Conservation (phyloP, 2,797 vertebrate genomes). For the Diceros bicornis region DNA sequence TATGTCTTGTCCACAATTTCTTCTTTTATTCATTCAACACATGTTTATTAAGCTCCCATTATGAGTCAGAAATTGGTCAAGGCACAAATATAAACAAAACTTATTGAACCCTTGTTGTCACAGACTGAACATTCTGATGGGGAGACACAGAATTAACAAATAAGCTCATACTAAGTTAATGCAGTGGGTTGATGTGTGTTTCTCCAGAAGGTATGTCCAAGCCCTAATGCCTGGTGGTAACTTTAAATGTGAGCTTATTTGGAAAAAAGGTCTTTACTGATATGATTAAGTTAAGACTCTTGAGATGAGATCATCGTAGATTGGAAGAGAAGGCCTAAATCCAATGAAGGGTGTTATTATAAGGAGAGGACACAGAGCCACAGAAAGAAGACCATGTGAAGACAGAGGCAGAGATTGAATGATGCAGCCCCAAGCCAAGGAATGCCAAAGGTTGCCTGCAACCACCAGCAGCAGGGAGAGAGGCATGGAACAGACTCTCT, state of each 20-base stretch:
- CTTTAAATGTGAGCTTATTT: not conserved
- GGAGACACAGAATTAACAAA: not conserved
- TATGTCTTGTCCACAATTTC: not conserved
- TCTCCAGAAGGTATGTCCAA: not conserved
- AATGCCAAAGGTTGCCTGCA: accelerated
- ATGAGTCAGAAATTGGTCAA: not conserved
- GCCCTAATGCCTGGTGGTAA: not conserved
- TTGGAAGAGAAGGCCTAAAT: not conserved
- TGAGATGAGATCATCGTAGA: no score
- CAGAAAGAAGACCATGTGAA: not conserved
- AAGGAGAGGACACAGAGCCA: not conserved
- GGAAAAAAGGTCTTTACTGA: not conserved
- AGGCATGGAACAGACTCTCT: not conserved
- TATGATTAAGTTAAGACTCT: not conserved
- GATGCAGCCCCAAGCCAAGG: not conserved
- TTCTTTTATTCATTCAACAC: not conserved
- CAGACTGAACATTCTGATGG: not conserved
- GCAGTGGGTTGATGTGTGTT: no score
- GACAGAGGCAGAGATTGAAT: not conserved
- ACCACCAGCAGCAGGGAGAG: not conserved
- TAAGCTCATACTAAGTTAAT: not conserved
- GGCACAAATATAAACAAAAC: not conserved
- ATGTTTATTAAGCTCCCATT: not conserved
- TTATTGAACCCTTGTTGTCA: no score
- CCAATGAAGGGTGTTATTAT: not conserved